Evolutionary conservation across 1,140 invertebrate genomes (phyloP).

Genomic region (Eupristina koningsbergeri): DNA sequence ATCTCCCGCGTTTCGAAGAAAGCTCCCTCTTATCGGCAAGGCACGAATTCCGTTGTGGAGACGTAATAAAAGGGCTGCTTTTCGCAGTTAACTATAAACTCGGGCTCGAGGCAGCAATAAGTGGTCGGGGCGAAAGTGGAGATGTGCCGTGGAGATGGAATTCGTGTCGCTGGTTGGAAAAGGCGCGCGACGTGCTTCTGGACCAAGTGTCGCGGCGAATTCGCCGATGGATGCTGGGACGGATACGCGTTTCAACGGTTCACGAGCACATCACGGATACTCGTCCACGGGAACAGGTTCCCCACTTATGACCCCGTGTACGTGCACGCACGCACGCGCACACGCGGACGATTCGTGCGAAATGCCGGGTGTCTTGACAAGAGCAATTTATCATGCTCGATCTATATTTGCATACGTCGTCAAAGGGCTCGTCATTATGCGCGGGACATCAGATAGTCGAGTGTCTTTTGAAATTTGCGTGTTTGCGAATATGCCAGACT

Average conservation of each 20-base stretch:
- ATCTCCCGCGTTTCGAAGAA: background rate
- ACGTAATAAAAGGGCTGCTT: background rate
- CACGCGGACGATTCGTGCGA: slow-evolving; percentile 60
- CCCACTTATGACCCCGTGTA: background rate
- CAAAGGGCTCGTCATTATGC: slow-evolving; percentile 69
- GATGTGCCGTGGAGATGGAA: background rate
- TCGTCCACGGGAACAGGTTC: slow-evolving; percentile 30
- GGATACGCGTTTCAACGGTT: slow-evolving; percentile 14
- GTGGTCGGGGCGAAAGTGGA: background rate
- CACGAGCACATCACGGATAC: background rate
- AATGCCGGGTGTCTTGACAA: slow-evolving; percentile 69
- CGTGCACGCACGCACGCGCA: background rate
- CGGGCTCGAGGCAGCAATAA: background rate
- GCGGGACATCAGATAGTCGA: slow-evolving; percentile 72
- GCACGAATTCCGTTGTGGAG: background rate
- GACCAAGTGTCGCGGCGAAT: slow-evolving; percentile 38
- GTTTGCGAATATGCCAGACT: slow-evolving; percentile 70
- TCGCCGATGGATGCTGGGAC: background rate
- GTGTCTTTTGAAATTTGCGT: slow-evolving; percentile 73
- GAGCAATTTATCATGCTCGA: slow-evolving; percentile 74
- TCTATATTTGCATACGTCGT: slow-evolving; percentile 75
- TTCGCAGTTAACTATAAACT: slow-evolving; percentile 10
- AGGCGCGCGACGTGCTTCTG: slow-evolving; percentile 25
- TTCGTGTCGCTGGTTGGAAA: slow-evolving; percentile 4
- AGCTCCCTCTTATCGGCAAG: background rate